Evolutionary conservation across 2,888 invertebrate species (phyloP).

Genomic region (Sialis fuliginosa): DNA sequence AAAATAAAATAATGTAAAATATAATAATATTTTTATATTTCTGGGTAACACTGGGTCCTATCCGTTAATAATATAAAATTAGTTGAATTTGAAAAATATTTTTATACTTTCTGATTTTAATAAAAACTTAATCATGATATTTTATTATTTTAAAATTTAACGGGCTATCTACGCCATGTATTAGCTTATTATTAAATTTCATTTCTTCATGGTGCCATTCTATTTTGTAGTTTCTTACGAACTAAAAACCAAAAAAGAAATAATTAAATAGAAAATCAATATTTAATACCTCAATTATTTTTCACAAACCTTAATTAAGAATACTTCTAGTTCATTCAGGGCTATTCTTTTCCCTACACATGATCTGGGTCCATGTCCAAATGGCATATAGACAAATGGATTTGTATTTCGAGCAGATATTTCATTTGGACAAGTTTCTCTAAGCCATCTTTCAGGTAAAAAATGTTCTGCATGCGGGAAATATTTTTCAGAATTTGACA

Average conservation of each 20-base stretch:
- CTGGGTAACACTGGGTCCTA: background rate
- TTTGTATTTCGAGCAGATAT: conserved; percentile 24
- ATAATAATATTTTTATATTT: background rate
- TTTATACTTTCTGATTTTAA: too few species aligned
- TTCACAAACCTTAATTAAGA: conserved; percentile 14
- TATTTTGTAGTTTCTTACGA: conserved; percentile 15
- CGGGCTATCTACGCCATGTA: conserved; percentile 14
- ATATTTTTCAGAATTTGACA: conserved; percentile 16
- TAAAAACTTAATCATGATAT: background rate
- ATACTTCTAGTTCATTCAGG: conserved; percentile 32
- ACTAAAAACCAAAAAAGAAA: conserved; percentile 9
- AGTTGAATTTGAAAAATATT: background rate
- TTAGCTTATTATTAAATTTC: conserved; percentile 10
- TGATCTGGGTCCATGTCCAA: conserved; percentile 48
- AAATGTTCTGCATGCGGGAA: conserved; percentile 16
- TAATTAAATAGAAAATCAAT: background rate
- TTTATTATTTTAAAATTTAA: conserved; percentile 8
- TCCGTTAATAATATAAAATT: too few species aligned
- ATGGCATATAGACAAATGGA: conserved; percentile 44
- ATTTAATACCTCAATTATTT: conserved; percentile 2
- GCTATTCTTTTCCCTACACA: conserved; percentile 56
- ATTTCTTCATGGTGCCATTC: conserved; percentile 18
- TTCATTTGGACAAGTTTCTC: conserved; percentile 15
- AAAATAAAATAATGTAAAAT: background rate
- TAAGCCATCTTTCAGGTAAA: conserved; percentile 19